Conservation (phyloP, 2,797 vertebrate species). For the Paratrypauchen microcephalus region DNA sequence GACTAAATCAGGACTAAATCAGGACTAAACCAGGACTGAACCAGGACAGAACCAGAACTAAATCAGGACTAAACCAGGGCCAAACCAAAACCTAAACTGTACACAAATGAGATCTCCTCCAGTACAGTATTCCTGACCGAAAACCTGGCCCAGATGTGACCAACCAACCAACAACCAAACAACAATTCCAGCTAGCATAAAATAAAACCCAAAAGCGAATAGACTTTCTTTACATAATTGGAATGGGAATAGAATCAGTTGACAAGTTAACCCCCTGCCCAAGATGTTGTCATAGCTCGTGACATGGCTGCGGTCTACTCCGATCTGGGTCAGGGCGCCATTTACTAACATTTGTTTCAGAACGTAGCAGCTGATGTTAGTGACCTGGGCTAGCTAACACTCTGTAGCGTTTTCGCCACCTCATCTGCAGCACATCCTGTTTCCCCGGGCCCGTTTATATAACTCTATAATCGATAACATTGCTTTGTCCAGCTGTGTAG, state of each 20-base stretch:
- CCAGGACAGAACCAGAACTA: too few relatives aligned
- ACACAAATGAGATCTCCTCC: too few relatives aligned
- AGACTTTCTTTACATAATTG: background rate
- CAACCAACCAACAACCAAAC: too few relatives aligned
- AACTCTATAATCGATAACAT: background rate
- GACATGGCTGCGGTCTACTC: background rate
- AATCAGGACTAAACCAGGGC: too few relatives aligned
- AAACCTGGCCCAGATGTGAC: background rate
- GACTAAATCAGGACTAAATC: too few relatives aligned
- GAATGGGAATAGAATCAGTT: background rate
- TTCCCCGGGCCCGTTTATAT: background rate
- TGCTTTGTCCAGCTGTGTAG: background rate
- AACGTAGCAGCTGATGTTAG: background rate
- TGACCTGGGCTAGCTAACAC: background rate
- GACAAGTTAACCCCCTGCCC: background rate
- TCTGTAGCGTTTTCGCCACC: background rate
- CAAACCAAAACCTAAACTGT: too few relatives aligned
- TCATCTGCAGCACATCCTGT: background rate
- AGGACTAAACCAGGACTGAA: too few relatives aligned
- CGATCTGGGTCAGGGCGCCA: background rate
- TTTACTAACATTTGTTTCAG: background rate
- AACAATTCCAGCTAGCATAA: background rate
- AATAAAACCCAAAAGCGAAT: background rate
- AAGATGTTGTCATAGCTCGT: background rate
- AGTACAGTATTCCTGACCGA: background rate